Percentiles rank a stretch among this genome's conserved stretches.
Evolutionary conservation across 2,113 vertebrate species (phyloP).

Genomic region (Apaloderma vittatum): DNA sequence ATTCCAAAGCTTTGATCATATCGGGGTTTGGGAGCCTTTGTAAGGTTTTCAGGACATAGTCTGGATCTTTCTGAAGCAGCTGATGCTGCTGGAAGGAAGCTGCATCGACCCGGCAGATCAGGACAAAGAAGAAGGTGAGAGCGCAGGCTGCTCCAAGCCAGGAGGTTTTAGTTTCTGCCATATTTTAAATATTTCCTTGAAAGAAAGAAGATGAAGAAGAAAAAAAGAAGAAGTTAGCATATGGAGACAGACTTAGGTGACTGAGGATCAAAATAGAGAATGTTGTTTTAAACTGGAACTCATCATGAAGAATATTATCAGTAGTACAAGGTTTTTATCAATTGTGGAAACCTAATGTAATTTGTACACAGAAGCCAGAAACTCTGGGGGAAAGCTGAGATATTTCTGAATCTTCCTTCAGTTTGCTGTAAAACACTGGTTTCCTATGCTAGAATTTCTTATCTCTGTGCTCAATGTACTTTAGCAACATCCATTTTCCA

Average conservation of each 20-base stretch:
- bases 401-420: neutral
- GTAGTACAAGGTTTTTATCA: neutral
- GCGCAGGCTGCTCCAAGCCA: slow-evolving; percentile 65
- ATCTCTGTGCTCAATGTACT: neutral
- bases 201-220: slow-evolving; percentile 65
- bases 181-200: slow-evolving; percentile 83
- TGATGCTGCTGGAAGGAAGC: slow-evolving; percentile 88
- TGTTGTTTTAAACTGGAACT: neutral
- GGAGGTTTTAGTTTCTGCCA: slow-evolving; percentile 76
- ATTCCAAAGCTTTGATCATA: slow-evolving; percentile 94
- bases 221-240: slow-evolving; percentile 61
- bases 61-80: slow-evolving; percentile 84
- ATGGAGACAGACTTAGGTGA: neutral
- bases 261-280: neutral
- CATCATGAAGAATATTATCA: neutral
- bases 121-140: slow-evolving; percentile 75
- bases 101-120: slow-evolving; percentile 77
- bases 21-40: slow-evolving; percentile 83
- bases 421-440: neutral
- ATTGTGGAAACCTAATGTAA: neutral
- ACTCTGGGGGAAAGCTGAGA: neutral
- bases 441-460: neutral
- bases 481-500: neutral
- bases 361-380: neutral
- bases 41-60: slow-evolving; percentile 78